Percentiles rank a stretch among this genome's conserved stretches.
Conservation (phyloP, 1,140 invertebrate genomes). For the Drosophila albomicans region DNA sequence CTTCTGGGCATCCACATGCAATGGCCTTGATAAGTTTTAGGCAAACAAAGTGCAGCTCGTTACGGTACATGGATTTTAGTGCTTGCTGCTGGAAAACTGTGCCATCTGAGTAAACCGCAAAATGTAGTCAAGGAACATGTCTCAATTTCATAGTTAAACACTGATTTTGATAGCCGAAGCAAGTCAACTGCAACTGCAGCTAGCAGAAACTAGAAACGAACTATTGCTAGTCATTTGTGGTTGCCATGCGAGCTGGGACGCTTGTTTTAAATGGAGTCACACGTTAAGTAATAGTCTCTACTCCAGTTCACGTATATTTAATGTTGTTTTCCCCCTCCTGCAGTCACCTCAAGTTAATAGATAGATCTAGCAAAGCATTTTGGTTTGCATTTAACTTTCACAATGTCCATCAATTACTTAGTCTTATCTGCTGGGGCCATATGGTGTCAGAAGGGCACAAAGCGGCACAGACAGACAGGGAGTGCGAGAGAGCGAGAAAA, state of each 20-base stretch:
- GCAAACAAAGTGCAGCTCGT: slow-evolving; percentile 72
- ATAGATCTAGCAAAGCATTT: slow-evolving; percentile 30
- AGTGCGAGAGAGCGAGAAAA: slow-evolving; percentile 34
- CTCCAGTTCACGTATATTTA: slow-evolving; percentile 5
- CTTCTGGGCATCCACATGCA: slow-evolving; percentile 45
- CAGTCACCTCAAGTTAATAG: slow-evolving; percentile 8
- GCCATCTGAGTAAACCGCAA: slow-evolving; percentile 57
- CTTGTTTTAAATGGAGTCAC: background rate
- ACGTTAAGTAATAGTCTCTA: slow-evolving; percentile 3
- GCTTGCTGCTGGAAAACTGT: slow-evolving; percentile 18
- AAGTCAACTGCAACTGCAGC: slow-evolving; percentile 25
- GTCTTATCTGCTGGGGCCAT: slow-evolving; percentile 74
- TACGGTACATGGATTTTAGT: slow-evolving; percentile 70
- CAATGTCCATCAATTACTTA: slow-evolving; percentile 76
- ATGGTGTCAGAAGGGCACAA: slow-evolving; percentile 61
- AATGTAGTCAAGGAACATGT: slow-evolving; percentile 80
- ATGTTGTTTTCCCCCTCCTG: background rate
- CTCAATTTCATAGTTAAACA: slow-evolving; percentile 72
- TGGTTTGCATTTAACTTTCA: slow-evolving; percentile 41
- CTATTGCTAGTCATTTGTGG: slow-evolving; percentile 24
- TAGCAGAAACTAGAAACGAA: background rate
- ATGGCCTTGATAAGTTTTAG: slow-evolving; percentile 78
- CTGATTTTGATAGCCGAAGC: slow-evolving; percentile 2
- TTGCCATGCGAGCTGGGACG: background rate
- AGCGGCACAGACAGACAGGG: slow-evolving; percentile 29